Conservation (phyloP, 1,140 invertebrate genomes). For the Homalodisca vitripennis region DNA sequence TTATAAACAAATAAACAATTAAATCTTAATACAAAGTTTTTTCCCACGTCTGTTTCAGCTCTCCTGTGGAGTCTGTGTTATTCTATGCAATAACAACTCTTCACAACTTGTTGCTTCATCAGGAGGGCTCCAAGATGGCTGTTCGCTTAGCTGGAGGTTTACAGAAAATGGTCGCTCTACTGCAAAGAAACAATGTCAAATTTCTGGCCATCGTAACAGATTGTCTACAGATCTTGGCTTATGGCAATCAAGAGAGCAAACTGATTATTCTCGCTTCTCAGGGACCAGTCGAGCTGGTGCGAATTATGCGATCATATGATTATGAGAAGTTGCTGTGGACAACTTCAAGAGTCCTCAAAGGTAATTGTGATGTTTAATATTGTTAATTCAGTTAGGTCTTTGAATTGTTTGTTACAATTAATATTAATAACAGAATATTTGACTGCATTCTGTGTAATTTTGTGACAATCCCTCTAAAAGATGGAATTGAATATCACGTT, state of each 20-base stretch:
- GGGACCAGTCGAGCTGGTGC: conserved; percentile 93
- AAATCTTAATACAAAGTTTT: no score
- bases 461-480: no score
- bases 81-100: conserved; percentile 99
- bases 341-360: conserved; percentile 95
- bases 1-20: no score
- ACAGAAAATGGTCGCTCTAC: conserved; percentile 96
- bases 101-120: conserved; percentile 96
- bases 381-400: no score
- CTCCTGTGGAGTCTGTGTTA: conserved; percentile 94
- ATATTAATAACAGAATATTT: no score
- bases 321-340: conserved; percentile 99
- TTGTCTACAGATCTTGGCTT: conserved; percentile 96
- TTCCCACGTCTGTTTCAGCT: conserved; percentile 61
- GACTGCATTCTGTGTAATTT: no score
- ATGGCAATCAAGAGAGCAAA: conserved; percentile 99
- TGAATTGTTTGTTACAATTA: no score
- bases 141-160: conserved; percentile 95
- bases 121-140: conserved; percentile 98
- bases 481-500: no score
- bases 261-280: conserved; percentile 96
- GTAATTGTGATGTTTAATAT: conserved; percentile 40
- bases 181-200: conserved; percentile 96
- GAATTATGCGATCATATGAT: conserved; percentile 96
- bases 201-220: conserved; percentile 99